Evolutionary conservation across 2,797 vertebrate genomes (phyloP).

Genomic region (Bucorvus abyssinicus): DNA sequence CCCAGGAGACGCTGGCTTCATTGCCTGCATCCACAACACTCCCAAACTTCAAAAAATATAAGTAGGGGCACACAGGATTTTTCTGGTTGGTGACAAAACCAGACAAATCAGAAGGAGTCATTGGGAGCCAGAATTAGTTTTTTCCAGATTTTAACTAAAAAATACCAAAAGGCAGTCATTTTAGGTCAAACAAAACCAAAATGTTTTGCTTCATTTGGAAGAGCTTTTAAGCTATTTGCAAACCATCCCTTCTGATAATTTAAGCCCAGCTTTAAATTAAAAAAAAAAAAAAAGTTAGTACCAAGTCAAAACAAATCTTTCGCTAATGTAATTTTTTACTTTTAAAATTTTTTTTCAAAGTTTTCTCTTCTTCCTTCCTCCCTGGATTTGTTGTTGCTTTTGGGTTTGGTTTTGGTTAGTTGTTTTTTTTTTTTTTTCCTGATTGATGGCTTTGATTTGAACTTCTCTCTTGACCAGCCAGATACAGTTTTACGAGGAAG

Average conservation of each 20-base stretch:
- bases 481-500: background rate
- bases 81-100: background rate
- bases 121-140: fast-evolving
- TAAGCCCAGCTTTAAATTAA: background rate
- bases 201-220: background rate
- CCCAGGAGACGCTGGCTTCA: background rate
- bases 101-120: background rate
- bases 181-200: background rate
- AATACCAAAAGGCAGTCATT: background rate
- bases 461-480: background rate
- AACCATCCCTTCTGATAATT: background rate
- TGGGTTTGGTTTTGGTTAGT: background rate
- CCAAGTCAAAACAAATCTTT: background rate
- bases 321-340: background rate
- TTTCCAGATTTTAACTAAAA: background rate
- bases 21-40: background rate
- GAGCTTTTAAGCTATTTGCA: background rate
- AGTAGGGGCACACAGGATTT: background rate
- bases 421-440: background rate
- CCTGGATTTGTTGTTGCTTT: background rate
- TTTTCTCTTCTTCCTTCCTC: background rate
- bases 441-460: background rate
- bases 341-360: background rate
- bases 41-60: background rate
- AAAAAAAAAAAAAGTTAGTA: background rate